Evolutionary conservation across 35 echinoderm and acorn worm species (phyloP), one percentile per base, ranked within the genome.

Genomic region (Heliocidaris erythrogramma): DNA sequence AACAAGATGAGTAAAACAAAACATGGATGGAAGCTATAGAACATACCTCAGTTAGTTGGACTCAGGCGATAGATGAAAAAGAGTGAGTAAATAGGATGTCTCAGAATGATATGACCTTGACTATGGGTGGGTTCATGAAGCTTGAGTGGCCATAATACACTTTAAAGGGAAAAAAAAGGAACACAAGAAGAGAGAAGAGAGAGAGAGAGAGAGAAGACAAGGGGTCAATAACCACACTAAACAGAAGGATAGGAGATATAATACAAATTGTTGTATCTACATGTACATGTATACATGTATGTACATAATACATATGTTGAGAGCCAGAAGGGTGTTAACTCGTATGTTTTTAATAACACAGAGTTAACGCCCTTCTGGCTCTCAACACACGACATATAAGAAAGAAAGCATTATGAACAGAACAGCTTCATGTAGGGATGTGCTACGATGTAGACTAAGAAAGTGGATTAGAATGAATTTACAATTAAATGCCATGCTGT

Each of bases 91-190:
- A 78, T 78, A 48, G 47, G 87, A 48, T 89, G 87, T 32, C 87
- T 89, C 87, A 89, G 87, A 89, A 48, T 89, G 47, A 89, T 47
- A 89, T 32, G 87, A 89, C 31, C 87, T 89, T 89, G 87, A 89
- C 87, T 89, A 89, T 42, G 32, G 87, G 47, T 32, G 87, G 87
- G 47, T 89, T 89, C 87, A 89, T 89, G 87, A 89, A 89, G 87
- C 87, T 89, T 89, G 87, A 31, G 87, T 89, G 87, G 87, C 87
- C 87, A 89, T 89, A 16, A 89, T 89, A 89, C 87, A 89, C 87
- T 89, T 89, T 89, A 18, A 89, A 42, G 42, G 87, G 14, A 32
- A 47, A 89, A 88, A 88, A 32, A 89, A 3, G 85, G 24, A 31
- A 87, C 11, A 13, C 7, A 42, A n/a, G 13, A n/a, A n/a, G 1